Evolutionary conservation across 37 sponge, comb jelly and placozoan species (phyloP), one percentile per base, ranked within the genome.

Genomic region (Spongilla lacustris): DNA sequence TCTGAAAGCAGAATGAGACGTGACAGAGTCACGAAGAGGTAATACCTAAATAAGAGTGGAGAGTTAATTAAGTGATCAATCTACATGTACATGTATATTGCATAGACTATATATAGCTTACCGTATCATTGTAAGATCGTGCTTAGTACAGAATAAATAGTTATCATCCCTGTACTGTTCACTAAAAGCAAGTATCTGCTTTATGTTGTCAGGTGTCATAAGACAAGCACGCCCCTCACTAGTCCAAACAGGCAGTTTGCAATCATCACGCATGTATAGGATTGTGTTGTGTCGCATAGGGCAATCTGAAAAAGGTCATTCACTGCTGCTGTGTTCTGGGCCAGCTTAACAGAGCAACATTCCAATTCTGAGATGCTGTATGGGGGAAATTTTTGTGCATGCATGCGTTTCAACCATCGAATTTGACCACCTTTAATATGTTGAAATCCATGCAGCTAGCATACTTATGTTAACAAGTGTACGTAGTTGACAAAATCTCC

Each of bases 241-340:
- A 79, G 67, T 27, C 80, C 10, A 24, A 79, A 79, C 66, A 79
- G 2, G 30, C 66, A 58, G 80, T 79, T 79, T 26, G 80, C 80
- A 8, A 79, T 50, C 32, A 79, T 33, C 80, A 79, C 21, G 22
- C 30, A 30, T 19, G 80, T 79, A 29, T 50, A 66, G 27, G 50
- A 22, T 1, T 79, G 48, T 27, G 37, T 14, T 14, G 82, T 29
- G 26, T 71, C 72, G 38, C 69, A 14, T 11, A 81, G 32, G 4
- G 71, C 38, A 26, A 71, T 69, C 48, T 81, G 46, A 21, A 81
- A 41, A 2, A 71, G 41, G 69, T 71, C 12, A 3, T 81, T 1
- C 21, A 79, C 22, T 14, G 67, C 80, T 11, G 30, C 66, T 26
- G 12, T 79, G 80, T 79, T 79, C 67, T 26, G 27, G 0, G 58